Conservation (phyloP, 2,113 vertebrate species). For the Ptychochromis oligacanthus region DNA sequence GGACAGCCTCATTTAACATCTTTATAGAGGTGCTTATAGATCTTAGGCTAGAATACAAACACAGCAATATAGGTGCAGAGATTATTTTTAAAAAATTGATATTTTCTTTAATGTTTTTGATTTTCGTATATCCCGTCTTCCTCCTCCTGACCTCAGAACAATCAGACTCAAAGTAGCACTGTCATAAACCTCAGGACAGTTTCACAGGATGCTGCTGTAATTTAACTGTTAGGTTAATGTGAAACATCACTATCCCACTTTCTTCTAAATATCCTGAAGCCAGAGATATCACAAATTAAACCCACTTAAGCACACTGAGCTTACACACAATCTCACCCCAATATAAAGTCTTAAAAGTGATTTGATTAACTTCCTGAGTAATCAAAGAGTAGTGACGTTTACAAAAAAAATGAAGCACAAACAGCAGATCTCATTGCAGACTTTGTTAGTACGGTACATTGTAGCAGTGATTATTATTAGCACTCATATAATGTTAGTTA, state of each 20-base stretch:
- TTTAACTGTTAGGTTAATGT: not conserved
- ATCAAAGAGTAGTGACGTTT: not conserved
- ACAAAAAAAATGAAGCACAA: not conserved
- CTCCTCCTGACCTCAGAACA: fast-evolving
- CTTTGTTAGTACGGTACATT: not conserved
- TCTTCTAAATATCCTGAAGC: not conserved
- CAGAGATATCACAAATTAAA: not conserved
- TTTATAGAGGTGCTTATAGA: not conserved
- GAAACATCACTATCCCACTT: not conserved
- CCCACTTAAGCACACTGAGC: not conserved
- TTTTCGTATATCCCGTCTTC: not conserved
- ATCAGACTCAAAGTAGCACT: not conserved
- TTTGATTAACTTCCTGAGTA: not conserved
- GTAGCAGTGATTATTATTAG: not conserved
- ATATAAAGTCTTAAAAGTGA: not conserved
- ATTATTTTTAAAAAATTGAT: not conserved
- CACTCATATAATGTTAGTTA: not conserved
- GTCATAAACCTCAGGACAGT: not conserved
- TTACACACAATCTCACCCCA: not conserved
- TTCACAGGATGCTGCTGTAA: not conserved
- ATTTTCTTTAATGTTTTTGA: not conserved
- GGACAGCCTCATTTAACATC: not conserved
- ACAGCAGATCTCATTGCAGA: not conserved
- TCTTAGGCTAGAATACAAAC: not conserved
- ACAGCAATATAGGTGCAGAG: fast-evolving